Base-by-base conservation (phyloP, 1,140 invertebrate species). In the Glossosoma conforme region DNA sequence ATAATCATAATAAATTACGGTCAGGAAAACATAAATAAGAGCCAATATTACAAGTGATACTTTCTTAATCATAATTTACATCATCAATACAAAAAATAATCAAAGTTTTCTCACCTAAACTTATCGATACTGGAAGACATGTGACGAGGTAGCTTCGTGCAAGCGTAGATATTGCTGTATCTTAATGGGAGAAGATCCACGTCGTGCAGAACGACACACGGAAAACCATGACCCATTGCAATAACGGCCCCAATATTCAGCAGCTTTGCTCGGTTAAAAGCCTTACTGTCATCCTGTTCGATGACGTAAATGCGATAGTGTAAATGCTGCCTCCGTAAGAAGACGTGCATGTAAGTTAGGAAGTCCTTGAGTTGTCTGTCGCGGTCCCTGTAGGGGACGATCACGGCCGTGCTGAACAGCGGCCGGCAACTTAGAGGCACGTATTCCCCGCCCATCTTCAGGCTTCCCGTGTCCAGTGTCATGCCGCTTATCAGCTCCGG, bases 151-250 rank as follows among this genome's bases (percentile, higher is more conserved):
- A 80, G 76, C 54, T 81, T 76, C 1, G 90, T 85, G 66, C 96
- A 98, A 11, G 86, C 87, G 73, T 98, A 98, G 37, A 96, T 79
- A 72, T 97, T 97, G 2, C 85, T 81, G 45, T 82, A 80, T 70
- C 90, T 90, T 56, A 96, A 78, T 9, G 95, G 95, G 46, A 98
- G 77, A 14, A 98, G 70, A 74, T 98, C 94, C 32, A 98, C 89
- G 66, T 98, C 94, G 70, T 97, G 94, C 61, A 98, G 87, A 41
- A 98, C 85, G 37, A 96, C 83, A 64, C 96, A 98, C 18, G 90
- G 83, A 69, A 84, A 92, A 37, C 83, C 79, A 36, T 75, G 68
- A 46, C 77, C 79, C 22, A 82, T 78, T 0, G 91, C 89, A 61
- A 91, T 84, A 3, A 77, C 67, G 55, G 91, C 93, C 1, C 93